Evolutionary conservation across 1,140 invertebrate species (phyloP).

Genomic region (Protaetia brevitarsis): DNA sequence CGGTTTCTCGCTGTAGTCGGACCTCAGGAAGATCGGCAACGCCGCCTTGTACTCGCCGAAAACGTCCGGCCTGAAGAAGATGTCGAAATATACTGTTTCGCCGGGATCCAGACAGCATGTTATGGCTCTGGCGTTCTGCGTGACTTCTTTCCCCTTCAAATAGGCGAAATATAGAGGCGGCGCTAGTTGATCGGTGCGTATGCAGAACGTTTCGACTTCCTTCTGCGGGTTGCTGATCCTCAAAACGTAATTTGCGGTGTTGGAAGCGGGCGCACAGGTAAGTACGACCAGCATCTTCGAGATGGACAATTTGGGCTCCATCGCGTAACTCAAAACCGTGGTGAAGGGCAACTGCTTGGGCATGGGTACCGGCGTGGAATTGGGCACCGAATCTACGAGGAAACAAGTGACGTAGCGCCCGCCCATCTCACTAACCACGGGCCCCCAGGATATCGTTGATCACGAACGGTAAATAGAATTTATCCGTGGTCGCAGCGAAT

Average conservation of each 20-base stretch:
- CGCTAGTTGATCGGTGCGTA: slow-evolving; percentile 26
- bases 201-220: slow-evolving; percentile 15
- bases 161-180: slow-evolving; percentile 3
- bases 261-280: neutral
- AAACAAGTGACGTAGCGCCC: too few species aligned
- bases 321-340: neutral
- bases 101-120: slow-evolving; percentile 21
- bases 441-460: neutral
- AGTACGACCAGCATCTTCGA: neutral
- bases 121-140: neutral
- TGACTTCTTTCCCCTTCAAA: neutral
- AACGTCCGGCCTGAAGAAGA: neutral
- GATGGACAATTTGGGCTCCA: neutral
- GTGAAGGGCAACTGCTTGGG: neutral
- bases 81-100: slow-evolving; percentile 20
- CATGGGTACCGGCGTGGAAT: neutral
- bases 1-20: slow-evolving; percentile 14
- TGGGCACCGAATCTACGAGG: neutral
- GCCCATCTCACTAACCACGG: neutral
- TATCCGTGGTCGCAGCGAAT: neutral
- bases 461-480: neutral
- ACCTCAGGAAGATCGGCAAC: slow-evolving; percentile 25
- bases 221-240: slow-evolving; percentile 24
- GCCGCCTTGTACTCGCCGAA: neutral
- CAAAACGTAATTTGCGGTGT: slow-evolving; percentile 15